Base-by-base conservation (phyloP, 35 echinoderm and acorn worm genomes). In the Apostichopus californicus region DNA sequence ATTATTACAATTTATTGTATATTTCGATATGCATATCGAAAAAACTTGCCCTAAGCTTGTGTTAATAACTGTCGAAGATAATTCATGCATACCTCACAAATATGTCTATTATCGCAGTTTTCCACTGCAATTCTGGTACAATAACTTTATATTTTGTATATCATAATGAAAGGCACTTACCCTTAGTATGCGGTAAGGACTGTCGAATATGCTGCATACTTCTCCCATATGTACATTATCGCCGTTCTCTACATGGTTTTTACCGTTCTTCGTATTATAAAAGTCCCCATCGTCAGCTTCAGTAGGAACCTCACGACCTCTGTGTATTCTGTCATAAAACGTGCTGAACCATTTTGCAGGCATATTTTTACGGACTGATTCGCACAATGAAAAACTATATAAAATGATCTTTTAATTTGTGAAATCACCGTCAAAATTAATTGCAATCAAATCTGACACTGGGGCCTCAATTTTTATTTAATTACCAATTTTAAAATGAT, bases 31-130 rank as follows among this genome's bases (percentile, higher is more conserved):
- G 34, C 34, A 3, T 46, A 46, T 46, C 34, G 34, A 46, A 46
- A 46, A 2, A 68, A 10, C 92, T 93, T 78, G 86, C 92, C 92
- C 83, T 93, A 57, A 93, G 57, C 20, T 86, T 72, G 12, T 82
- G 92, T 14, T 87, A 93, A 5, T 65, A 65, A 77, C 92, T 93
- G 56, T 93, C 92, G 22, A 87, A 93, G 1, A 93, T 93, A 46
- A 80, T 87, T 26, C 92, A 46, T 46, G 34, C 34, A 46, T 46
- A 46, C 34, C 34, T 46, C 34, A 46, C 34, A 46, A 46, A 46
- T 46, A 46, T 46, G 34, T 46, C 34, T 46, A 3, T 46, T 46
- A 46, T 46, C 34, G 34, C 0, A 46, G 1, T 46, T 46, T 46
- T 46, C 34, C 34, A 46, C 34, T 46, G 34, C 34, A 46, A 46